A percentile compares a stretch with the other conserved stretches of the same genome.
These are phyloP conservation scores for Syncerus caffer DNA, from an alignment of 2,797 vertebrate species.

Conservation along the genomic window DNA sequence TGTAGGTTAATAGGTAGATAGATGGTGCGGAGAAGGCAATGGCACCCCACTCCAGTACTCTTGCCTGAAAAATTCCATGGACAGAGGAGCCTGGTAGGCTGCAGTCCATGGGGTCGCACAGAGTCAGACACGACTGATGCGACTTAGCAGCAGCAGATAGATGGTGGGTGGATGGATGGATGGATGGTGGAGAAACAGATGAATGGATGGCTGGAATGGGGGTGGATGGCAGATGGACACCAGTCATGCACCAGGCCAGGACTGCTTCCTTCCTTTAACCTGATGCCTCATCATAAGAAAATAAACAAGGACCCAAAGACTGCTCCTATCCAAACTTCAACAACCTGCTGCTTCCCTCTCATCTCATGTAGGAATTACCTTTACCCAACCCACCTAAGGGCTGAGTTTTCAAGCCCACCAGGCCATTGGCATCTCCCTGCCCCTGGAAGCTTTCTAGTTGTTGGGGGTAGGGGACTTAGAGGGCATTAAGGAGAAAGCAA, in stretches of 20 bases:
- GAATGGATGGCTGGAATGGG: background rate
- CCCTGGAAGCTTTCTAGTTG: background rate
- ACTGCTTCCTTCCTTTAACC: background rate
- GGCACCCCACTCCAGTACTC: no score
- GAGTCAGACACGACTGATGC: no score
- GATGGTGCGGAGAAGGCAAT: background rate
- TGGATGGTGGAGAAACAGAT: background rate
- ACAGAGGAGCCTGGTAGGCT: no score
- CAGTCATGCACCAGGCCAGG: fast-evolving
- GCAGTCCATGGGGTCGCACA: no score
- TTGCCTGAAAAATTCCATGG: no score
- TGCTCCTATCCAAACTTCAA: background rate
- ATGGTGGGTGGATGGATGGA: background rate
- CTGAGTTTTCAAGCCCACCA: background rate
- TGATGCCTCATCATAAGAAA: background rate
- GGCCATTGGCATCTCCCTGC: background rate
- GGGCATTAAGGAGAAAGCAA: background rate
- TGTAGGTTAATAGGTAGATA: background rate
- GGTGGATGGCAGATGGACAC: background rate
- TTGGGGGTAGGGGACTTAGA: fast-evolving
- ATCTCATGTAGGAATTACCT: background rate
- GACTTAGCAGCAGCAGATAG: no score
- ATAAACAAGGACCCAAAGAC: background rate
- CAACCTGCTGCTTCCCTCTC: background rate
- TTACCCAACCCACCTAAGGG: background rate